A percentile compares a stretch with the other conserved stretches of the same genome.
Evolutionary conservation across 2,113 vertebrate genomes (phyloP).

Genomic region (Emydocephalus ijimae): DNA sequence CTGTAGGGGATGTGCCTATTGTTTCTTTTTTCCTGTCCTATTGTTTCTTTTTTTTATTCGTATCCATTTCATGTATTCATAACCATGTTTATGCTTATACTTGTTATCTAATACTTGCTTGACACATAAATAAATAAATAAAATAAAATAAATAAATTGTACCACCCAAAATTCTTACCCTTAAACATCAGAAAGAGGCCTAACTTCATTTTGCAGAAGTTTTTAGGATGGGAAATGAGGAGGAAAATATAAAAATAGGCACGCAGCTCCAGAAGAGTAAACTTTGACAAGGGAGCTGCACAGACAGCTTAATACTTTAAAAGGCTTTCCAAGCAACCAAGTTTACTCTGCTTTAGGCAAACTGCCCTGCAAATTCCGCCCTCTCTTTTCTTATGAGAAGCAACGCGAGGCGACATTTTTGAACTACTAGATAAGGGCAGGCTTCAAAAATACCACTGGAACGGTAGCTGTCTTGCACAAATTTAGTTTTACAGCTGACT

Average conservation of each 20-base stretch:
- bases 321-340: not conserved
- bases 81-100: too few species aligned
- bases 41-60: too few species aligned
- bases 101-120: too few species aligned
- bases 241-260: constrained; percentile 23
- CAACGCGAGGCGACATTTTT: not conserved
- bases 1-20: too few species aligned
- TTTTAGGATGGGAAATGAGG: not conserved
- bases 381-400: not conserved
- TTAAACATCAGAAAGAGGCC: not conserved
- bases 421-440: not conserved
- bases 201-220: not conserved
- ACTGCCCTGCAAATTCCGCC: not conserved
- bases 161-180: not conserved
- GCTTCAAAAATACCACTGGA: not conserved
- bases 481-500: not conserved
- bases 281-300: not conserved
- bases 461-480: not conserved
- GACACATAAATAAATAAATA: too few species aligned
- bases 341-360: constrained; percentile 22
- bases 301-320: constrained; percentile 18
- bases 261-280: not conserved
- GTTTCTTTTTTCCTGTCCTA: too few species aligned
- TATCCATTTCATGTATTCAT: too few species aligned
- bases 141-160: too few species aligned